Percentiles rank a stretch among this genome's conserved stretches.
phyloP scores from a whole-genome alignment of 92 coral and sea anemone genomes.

The Blastomussa wellsi region DNA sequence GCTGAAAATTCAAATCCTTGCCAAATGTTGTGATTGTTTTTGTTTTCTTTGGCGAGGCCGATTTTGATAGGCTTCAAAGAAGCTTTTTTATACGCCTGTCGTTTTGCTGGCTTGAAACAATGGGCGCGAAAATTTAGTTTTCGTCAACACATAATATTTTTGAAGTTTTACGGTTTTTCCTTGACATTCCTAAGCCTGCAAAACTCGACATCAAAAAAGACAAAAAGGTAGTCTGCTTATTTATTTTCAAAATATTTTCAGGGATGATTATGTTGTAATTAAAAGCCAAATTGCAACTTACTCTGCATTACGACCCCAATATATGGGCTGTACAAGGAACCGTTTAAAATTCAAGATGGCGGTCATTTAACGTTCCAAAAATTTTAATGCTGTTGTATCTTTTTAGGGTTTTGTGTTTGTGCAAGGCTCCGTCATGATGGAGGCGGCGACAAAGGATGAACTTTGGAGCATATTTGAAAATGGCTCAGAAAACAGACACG shows the following conservation, averaged over 20 bases:
- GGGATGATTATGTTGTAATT: background rate
- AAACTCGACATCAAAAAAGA: slow-evolving; percentile 97
- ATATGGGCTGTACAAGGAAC: too few relatives aligned
- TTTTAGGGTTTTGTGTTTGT: slow-evolving; percentile 93
- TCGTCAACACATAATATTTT: background rate
- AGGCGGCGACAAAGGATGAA: slow-evolving; percentile 65
- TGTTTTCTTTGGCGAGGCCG: too few relatives aligned
- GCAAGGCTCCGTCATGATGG: slow-evolving; percentile 85
- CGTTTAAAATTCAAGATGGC: background rate
- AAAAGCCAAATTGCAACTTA: background rate
- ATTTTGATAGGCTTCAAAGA: too few relatives aligned
- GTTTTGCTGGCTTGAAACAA: background rate
- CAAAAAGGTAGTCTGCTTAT: slow-evolving; percentile 74
- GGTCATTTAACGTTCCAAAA: background rate
- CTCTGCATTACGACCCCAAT: background rate
- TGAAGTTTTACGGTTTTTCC: background rate
- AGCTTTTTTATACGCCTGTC: background rate
- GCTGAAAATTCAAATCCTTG: too few relatives aligned
- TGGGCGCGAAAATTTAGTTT: too few relatives aligned
- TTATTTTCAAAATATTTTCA: background rate
- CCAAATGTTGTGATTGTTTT: too few relatives aligned
- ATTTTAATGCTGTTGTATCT: background rate
- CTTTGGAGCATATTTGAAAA: slow-evolving; percentile 83
- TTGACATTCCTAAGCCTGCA: slow-evolving; percentile 71
- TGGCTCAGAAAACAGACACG: slow-evolving; percentile 97